Conservation (phyloP, 2,888 invertebrate species). For the Leptura quadrifasciata region DNA sequence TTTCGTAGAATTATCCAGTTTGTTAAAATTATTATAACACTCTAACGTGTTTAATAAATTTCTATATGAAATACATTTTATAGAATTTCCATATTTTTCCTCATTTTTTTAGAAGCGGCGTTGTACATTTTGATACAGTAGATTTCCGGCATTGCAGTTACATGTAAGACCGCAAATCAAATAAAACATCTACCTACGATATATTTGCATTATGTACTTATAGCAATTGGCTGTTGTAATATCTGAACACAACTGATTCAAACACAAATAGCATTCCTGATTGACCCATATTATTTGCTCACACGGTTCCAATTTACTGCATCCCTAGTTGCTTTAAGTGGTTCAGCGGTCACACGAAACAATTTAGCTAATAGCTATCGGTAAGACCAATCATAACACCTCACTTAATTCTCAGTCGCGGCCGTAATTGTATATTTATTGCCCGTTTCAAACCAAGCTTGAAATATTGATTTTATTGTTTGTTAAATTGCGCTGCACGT, state of each 20-base stretch:
- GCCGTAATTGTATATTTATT: not conserved
- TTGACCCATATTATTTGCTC: slow-evolving; percentile 1
- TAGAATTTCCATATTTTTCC: no score
- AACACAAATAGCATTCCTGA: slow-evolving; percentile 5
- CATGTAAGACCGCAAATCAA: no score
- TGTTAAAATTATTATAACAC: no score
- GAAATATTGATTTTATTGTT: no score
- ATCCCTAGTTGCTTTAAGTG: slow-evolving; percentile 8
- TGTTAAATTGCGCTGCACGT: no score
- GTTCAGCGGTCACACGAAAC: slow-evolving; percentile 20
- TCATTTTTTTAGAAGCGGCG: no score
- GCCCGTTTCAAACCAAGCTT: no score
- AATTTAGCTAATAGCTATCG: slow-evolving; percentile 5
- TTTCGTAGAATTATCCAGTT: no score
- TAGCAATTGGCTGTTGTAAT: not conserved
- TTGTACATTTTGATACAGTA: no score
- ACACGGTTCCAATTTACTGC: slow-evolving; percentile 3
- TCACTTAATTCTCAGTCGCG: slow-evolving; percentile 3
- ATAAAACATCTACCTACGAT: not conserved
- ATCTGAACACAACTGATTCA: not conserved
- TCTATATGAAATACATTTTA: no score
- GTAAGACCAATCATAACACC: slow-evolving; percentile 2
- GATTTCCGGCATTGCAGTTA: no score
- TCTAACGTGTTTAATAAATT: no score
- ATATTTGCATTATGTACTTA: not conserved